A percentile compares a stretch with the other conserved stretches of the same genome.
phyloP scores from a whole-genome alignment of 2,113 vertebrate genomes.

The Hipposideros armiger region DNA sequence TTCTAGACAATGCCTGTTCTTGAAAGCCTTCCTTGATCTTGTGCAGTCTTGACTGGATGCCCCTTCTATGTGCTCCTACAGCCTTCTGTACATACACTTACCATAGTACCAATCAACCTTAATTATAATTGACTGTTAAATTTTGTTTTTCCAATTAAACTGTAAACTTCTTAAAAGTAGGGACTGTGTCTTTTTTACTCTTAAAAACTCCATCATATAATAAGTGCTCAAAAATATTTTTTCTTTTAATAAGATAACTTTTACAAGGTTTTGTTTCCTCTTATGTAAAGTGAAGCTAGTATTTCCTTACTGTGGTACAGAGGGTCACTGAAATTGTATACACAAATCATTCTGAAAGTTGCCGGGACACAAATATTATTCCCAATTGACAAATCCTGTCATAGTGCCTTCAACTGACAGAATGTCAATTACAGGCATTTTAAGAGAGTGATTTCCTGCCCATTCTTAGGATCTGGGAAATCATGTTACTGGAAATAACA shows the following conservation, averaged over 20 bases:
- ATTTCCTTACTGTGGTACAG: background rate
- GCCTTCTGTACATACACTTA: background rate
- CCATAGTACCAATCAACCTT: background rate
- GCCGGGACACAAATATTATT: slow-evolving; percentile 43
- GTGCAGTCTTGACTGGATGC: background rate
- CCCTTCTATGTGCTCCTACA: background rate
- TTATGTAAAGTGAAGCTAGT: slow-evolving; percentile 46
- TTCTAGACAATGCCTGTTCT: background rate
- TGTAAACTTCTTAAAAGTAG: background rate
- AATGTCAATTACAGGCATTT: slow-evolving; percentile 49
- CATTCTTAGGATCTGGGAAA: slow-evolving; percentile 56
- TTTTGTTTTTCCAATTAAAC: slow-evolving; percentile 27
- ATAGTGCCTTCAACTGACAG: slow-evolving; percentile 31
- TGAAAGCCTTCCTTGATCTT: background rate
- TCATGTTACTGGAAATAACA: slow-evolving; percentile 36
- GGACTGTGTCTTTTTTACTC: background rate
- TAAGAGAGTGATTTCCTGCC: slow-evolving; percentile 25
- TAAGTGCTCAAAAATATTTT: slow-evolving; percentile 9
- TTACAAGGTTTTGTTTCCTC: slow-evolving; percentile 24
- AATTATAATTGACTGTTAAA: background rate
- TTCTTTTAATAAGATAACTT: slow-evolving; percentile 4
- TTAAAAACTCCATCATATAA: background rate
- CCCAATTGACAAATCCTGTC: slow-evolving; percentile 27
- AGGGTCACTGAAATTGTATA: slow-evolving; percentile 36
- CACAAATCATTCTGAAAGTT: slow-evolving; percentile 67